A percentile compares a stretch with the other conserved stretches of the same genome.
phyloP scores from a whole-genome alignment of 1,140 invertebrate genomes.

The Scaptodrosophila lebanonensis region DNA sequence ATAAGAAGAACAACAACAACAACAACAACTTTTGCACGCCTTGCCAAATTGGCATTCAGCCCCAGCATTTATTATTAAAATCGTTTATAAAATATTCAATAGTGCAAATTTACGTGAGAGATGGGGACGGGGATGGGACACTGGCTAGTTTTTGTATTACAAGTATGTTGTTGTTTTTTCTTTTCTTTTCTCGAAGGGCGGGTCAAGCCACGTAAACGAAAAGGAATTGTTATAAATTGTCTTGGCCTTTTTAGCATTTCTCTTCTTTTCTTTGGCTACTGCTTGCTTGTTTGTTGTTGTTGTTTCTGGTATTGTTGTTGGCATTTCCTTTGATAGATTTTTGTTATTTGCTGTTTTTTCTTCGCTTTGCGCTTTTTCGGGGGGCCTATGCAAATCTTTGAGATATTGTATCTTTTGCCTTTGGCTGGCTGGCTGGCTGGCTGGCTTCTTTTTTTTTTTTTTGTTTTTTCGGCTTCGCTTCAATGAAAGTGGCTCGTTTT shows the following conservation, averaged over 20 bases:
- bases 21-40: no score
- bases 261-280: not conserved
- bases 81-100: constrained; percentile 45
- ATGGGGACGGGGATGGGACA: no score
- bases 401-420: constrained; percentile 48
- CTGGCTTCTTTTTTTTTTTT: no score
- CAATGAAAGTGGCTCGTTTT: no score
- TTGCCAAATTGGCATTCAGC: not conserved
- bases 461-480: no score
- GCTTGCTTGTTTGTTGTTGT: not conserved
- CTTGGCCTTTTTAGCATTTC: constrained; percentile 24
- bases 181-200: not conserved
- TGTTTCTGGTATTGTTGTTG: constrained; percentile 5
- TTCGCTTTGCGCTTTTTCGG: constrained; percentile 1
- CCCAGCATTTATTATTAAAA: constrained; percentile 41
- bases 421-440: no score
- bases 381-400: constrained; percentile 24
- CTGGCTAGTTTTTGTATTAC: no score
- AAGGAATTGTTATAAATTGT: constrained; percentile 52
- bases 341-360: constrained; percentile 25
- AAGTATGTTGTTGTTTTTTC: not conserved
- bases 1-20: no score
- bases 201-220: constrained; percentile 38
- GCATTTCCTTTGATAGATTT: constrained; percentile 38
- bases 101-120: constrained; percentile 31